Conservation (phyloP, 2,888 invertebrate genomes). For the Tetrapedia diversipes region DNA sequence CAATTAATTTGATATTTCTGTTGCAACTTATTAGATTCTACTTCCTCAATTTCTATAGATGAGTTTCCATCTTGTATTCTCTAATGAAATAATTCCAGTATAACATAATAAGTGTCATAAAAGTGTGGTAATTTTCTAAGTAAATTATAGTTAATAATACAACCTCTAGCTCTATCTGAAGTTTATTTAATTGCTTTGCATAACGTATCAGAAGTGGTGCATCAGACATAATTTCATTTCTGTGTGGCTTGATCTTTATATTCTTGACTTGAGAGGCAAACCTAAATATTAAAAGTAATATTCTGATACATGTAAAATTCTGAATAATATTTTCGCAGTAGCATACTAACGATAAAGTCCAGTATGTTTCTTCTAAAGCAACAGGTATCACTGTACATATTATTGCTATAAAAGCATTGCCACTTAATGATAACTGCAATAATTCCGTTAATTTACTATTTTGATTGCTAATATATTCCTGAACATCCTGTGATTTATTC, state of each 20-base stretch:
- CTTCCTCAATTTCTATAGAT: conserved; percentile 68
- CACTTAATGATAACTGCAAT: conserved; percentile 92
- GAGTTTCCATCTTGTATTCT: conserved; percentile 60
- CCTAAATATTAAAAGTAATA: conserved; percentile 80
- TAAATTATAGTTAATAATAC: conserved; percentile 2
- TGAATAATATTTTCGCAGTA: neutral
- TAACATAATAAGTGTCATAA: conserved; percentile 13
- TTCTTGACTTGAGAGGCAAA: conserved; percentile 93
- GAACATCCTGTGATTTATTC: conserved; percentile 85
- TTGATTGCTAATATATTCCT: conserved; percentile 86
- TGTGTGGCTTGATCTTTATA: conserved; percentile 90
- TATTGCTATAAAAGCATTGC: conserved; percentile 93
- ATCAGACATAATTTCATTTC: conserved; percentile 90
- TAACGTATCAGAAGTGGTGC: conserved; percentile 88
- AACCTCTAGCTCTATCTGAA: conserved; percentile 86
- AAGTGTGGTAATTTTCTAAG: neutral
- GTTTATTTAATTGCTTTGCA: conserved; percentile 86
- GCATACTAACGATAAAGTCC: conserved; percentile 85
- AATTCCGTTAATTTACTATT: conserved; percentile 94
- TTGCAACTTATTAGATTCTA: conserved; percentile 72
- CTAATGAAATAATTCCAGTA: conserved; percentile 46
- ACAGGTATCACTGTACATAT: conserved; percentile 93
- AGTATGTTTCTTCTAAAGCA: conserved; percentile 89
- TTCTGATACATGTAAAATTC: neutral
- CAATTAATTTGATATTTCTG: conserved; percentile 73